phyloP scores from a whole-genome alignment of 1,140 invertebrate genomes.

The Bursaphelenchus mucronatus region DNA sequence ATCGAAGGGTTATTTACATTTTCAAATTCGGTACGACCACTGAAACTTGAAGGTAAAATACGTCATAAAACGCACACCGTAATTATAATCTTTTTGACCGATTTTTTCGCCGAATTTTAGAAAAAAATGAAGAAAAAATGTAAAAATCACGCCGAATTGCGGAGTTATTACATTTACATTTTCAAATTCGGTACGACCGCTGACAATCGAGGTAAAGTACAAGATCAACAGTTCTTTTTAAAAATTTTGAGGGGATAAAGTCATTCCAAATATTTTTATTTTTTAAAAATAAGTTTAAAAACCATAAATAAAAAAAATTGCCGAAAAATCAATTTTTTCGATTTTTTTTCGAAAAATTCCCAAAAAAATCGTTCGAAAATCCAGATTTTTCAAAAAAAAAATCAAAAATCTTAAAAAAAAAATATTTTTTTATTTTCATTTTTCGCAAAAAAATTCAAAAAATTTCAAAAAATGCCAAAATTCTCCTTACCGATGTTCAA shows the following conservation, averaged over 20 bases:
- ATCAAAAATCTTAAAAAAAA: conserved; percentile 3
- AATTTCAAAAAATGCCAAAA: neutral
- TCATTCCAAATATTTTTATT: too few relatives aligned
- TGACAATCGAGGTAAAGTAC: conserved; percentile 2
- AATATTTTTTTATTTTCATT: neutral
- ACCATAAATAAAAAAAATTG: conserved; percentile 2
- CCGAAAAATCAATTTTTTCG: neutral
- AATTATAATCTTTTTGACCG: too few relatives aligned
- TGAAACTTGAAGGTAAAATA: conserved; percentile 2
- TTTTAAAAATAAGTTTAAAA: conserved; percentile 1
- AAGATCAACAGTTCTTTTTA: too few relatives aligned
- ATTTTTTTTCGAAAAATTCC: neutral
- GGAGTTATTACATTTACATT: conserved; percentile 47
- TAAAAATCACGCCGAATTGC: neutral
- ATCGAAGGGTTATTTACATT: conserved; percentile 40
- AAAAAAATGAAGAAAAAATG: too few relatives aligned
- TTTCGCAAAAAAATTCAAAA: conserved; percentile 6
- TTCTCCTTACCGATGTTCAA: conserved; percentile 46
- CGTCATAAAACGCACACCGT: too few relatives aligned
- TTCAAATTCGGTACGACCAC: conserved; percentile 58
- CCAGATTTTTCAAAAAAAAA: neutral
- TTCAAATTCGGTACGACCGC: conserved; percentile 58
- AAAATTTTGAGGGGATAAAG: too few relatives aligned
- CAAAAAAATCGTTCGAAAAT: conserved; percentile 2
- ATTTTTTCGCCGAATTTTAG: too few relatives aligned